Percentiles rank a stretch among this genome's conserved stretches.
Conservation (phyloP, 2,888 invertebrate genomes). For the Nemotelus nigrinus region DNA sequence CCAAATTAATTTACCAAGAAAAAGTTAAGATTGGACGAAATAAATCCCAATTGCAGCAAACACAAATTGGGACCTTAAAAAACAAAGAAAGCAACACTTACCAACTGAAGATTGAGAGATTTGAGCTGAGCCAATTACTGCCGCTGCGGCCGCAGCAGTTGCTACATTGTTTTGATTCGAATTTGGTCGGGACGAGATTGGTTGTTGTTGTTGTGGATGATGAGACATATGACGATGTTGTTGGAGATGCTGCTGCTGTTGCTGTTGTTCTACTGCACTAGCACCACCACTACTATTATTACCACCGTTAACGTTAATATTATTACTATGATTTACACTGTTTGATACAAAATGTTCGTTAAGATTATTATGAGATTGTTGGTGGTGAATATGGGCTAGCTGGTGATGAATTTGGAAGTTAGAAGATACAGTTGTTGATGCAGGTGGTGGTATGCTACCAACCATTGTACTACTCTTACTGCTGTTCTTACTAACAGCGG, state of each 20-base stretch:
- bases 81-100: slow-evolving; percentile 25
- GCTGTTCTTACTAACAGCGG: slow-evolving; percentile 48
- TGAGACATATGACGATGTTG: slow-evolving; percentile 16
- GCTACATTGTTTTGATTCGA: slow-evolving; percentile 31
- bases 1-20: too few relatives aligned
- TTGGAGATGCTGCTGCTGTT: neutral
- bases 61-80: too few relatives aligned
- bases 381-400: slow-evolving; percentile 45
- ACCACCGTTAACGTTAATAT: neutral
- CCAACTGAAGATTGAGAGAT: slow-evolving; percentile 31
- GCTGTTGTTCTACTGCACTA: neutral
- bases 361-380: slow-evolving; percentile 16
- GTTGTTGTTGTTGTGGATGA: slow-evolving; percentile 21
- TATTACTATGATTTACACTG: slow-evolving; percentile 29
- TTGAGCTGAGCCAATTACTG: slow-evolving; percentile 47
- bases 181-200: slow-evolving; percentile 24
- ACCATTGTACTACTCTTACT: slow-evolving; percentile 46
- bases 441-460: slow-evolving; percentile 45
- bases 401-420: slow-evolving; percentile 24
- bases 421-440: slow-evolving; percentile 42
- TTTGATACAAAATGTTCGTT: slow-evolving; percentile 16
- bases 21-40: too few relatives aligned
- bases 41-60: too few relatives aligned
- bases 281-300: neutral
- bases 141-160: slow-evolving; percentile 42